These are phyloP conservation scores for Drosophila acutilabella DNA, from an alignment of 2,888 invertebrate genomes.

Conservation along the genomic window DNA sequence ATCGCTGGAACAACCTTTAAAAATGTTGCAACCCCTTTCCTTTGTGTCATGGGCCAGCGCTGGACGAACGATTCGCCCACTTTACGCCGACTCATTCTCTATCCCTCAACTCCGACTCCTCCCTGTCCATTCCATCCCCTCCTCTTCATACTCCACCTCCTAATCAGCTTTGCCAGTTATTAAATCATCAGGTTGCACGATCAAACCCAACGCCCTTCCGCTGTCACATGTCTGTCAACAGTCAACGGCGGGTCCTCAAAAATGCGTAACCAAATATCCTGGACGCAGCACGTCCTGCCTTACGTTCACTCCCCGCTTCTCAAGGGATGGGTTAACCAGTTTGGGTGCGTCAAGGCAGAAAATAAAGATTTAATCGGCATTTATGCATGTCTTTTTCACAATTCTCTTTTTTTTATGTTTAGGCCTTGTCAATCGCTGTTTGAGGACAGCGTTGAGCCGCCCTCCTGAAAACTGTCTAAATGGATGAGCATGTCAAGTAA, in stretches of 20 bases:
- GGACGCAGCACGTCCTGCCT: conserved; percentile 7
- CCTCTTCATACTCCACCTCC: conserved; percentile 4
- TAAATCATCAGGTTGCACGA: conserved; percentile 78
- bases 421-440: conserved; percentile 26
- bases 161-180: conserved; percentile 69
- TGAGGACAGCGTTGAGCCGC: not conserved
- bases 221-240: conserved; percentile 76
- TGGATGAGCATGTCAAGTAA: conserved; percentile 23
- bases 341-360: conserved; percentile 69
- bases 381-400: conserved; percentile 51
- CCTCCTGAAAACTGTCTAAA: not conserved
- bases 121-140: not conserved
- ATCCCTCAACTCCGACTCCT: no score
- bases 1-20: conserved; percentile 33
- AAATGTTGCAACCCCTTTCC: conserved; percentile 52
- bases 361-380: conserved; percentile 76
- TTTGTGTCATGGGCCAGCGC: not conserved
- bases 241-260: conserved; percentile 35
- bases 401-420: conserved; percentile 44
- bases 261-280: conserved; percentile 53
- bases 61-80: not conserved
- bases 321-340: conserved; percentile 1
- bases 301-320: not conserved
- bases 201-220: conserved; percentile 39
- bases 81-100: no score